Evolutionary conservation across 2,113 vertebrate species (phyloP).

Genomic region (Emydocephalus ijimae): DNA sequence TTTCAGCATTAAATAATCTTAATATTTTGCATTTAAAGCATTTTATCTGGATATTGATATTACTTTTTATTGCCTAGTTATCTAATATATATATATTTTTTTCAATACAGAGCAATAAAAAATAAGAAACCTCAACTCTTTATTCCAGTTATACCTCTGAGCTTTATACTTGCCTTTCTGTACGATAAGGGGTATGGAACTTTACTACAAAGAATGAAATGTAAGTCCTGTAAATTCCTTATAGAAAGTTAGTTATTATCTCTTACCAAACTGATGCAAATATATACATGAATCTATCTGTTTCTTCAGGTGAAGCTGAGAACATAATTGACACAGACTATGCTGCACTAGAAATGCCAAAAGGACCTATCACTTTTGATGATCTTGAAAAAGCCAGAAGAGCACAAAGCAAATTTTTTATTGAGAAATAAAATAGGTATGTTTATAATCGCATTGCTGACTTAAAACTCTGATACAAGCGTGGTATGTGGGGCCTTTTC

Average conservation of each 20-base stretch:
- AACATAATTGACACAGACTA: conserved; percentile 73
- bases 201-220: conserved; percentile 79
- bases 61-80: background rate
- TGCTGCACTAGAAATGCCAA: conserved; percentile 71
- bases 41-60: background rate
- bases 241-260: background rate
- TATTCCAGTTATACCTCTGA: conserved; percentile 77
- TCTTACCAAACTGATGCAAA: background rate
- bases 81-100: background rate
- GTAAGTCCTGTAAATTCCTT: conserved; percentile 57
- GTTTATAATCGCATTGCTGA: conserved; percentile 44
- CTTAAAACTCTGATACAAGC: conserved; percentile 10
- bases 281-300: background rate
- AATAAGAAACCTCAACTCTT: conserved; percentile 73
- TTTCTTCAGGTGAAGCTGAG: conserved; percentile 77
- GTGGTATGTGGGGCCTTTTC: background rate
- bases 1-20: background rate
- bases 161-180: conserved; percentile 82
- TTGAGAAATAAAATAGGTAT: conserved; percentile 69
- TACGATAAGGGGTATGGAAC: conserved; percentile 84
- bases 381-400: conserved; percentile 81
- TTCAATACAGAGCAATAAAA: conserved; percentile 76
- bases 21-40: background rate
- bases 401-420: conserved; percentile 71
- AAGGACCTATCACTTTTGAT: conserved; percentile 78